Conservation (phyloP, 2,113 vertebrate genomes). For the Myotis yumanensis region DNA sequence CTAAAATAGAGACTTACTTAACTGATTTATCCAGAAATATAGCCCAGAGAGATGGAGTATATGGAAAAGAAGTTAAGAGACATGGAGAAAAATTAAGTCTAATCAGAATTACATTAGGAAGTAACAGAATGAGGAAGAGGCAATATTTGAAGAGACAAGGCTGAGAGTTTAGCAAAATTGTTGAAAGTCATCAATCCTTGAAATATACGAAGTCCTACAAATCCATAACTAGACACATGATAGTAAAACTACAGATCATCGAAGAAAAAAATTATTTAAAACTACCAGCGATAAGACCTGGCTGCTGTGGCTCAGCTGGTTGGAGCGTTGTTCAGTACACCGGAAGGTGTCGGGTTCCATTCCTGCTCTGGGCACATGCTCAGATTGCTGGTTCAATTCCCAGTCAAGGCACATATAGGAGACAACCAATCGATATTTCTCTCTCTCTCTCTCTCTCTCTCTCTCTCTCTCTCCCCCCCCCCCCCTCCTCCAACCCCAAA, state of each 20-base stretch:
- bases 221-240: background rate
- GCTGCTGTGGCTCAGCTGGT: background rate
- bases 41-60: background rate
- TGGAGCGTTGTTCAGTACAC: background rate
- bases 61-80: background rate
- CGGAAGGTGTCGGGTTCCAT: background rate
- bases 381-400: background rate
- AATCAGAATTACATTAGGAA: background rate
- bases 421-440: no score
- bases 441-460: no score
- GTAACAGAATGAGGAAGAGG: background rate
- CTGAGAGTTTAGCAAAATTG: background rate
- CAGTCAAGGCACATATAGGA: no score
- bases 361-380: background rate
- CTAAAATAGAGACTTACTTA: background rate
- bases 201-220: background rate
- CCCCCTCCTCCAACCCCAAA: no score
- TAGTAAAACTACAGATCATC: conserved; percentile 18
- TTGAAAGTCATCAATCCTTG: background rate
- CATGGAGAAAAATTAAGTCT: background rate
- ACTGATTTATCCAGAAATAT: background rate
- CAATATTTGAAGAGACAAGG: conserved; percentile 1
- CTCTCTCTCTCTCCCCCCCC: no score
- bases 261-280: conserved; percentile 16
- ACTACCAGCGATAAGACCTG: background rate